phyloP scores from a whole-genome alignment of 2,888 invertebrate genomes.

The Amorpha juglandis region DNA sequence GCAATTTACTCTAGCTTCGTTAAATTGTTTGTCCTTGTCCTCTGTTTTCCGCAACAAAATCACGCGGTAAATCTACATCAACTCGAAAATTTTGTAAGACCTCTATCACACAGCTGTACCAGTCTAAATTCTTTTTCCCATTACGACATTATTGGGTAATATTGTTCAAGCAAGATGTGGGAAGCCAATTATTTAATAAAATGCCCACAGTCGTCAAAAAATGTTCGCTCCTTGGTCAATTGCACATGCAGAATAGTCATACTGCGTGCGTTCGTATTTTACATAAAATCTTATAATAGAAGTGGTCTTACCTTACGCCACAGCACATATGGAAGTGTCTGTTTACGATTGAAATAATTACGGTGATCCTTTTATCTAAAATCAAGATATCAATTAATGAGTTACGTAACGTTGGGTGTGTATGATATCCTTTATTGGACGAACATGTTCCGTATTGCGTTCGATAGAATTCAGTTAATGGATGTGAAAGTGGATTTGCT shows the following conservation, averaged over 20 bases:
- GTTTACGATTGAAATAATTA: not conserved
- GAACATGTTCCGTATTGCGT: not conserved
- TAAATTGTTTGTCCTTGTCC: too few species aligned
- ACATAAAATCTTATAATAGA: not conserved
- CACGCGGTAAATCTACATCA: too few species aligned
- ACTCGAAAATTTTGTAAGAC: too few species aligned
- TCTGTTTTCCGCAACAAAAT: too few species aligned
- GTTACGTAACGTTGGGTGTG: not conserved
- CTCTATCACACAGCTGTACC: too few species aligned
- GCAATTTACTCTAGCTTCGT: too few species aligned
- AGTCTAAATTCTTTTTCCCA: not conserved
- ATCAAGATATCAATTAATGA: slow-evolving; percentile 8
- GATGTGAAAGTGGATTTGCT: not conserved
- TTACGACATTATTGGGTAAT: not conserved
- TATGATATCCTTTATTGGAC: not conserved
- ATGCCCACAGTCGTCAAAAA: not conserved
- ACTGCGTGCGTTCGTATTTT: not conserved
- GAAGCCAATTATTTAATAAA: not conserved
- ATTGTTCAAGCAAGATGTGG: not conserved
- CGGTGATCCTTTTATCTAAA: not conserved
- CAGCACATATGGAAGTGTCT: not conserved
- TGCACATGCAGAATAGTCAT: not conserved
- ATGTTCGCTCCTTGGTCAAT: not conserved
- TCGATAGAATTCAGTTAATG: too few species aligned
- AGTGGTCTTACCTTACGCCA: slow-evolving; percentile 9